Evolutionary conservation across 2,888 invertebrate genomes (phyloP), one percentile per base, ranked within the genome.

Genomic region (Thereva unica): DNA sequence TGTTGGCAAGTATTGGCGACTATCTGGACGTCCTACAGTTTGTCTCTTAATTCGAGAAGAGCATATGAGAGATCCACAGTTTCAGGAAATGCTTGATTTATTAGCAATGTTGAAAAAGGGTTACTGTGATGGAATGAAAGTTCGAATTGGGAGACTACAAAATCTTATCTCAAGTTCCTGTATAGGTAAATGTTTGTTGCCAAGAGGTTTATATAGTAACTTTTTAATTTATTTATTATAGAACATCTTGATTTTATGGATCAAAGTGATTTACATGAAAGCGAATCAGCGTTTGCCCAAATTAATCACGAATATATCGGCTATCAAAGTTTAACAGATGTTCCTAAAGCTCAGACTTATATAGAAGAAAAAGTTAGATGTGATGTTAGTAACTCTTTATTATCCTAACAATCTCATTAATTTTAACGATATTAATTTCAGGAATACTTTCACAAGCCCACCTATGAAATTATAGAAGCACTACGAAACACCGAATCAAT

Each of bases 231-330:
- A 42, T 53, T 45, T 47, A 47, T 34, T 70, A 40, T 66, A 86
- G 99, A 99, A 80, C 98, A 99, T 83, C 84, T 99, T 80, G 99
- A 99, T 83, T 99, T 97, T 80, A 91, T 98, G 86, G 92, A 91
- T 77, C 89, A 91, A 73, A 87, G 89, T 67, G 88, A 89, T 77
- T 84, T 90, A 66, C 87, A 87, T 0, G 86, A 90, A 55, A 86
- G 89, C 74, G 90, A 95, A 76, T 87, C 86, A 5, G 91, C 93
- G 70, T 95, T 97, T 81, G 87, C 88, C 69, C 97, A 97, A 82
- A 82, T 95, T 68, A 89, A 93, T 77, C 93, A 93, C 78, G 93
- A 93, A 77, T 94, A 94, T 77, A 92, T 94, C 77, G 95, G 95
- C 53, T 97, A 97, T 83, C 95, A 95, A 83, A 95, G 95, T 78